Conservation (phyloP, 2,113 vertebrate genomes). For the Aleadryas rufinucha region DNA sequence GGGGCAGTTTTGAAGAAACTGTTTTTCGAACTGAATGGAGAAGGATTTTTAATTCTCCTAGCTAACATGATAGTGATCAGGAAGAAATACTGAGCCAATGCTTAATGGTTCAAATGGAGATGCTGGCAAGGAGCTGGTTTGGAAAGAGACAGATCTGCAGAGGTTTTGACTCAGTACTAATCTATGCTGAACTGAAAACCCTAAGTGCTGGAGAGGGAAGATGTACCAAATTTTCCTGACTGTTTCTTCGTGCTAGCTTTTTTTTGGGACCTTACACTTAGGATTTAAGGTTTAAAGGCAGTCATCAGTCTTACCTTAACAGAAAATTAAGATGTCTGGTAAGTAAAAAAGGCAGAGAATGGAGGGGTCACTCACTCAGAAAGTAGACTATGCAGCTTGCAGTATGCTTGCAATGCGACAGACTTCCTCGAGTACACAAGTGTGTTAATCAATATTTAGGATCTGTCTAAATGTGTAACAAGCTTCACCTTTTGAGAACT, state of each 20-base stretch:
- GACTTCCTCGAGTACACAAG: not conserved
- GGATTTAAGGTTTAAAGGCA: not conserved
- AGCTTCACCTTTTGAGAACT: not conserved
- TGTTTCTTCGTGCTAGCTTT: not conserved
- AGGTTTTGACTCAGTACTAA: conserved; percentile 10
- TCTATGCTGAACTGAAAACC: not conserved
- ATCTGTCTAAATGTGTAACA: not conserved
- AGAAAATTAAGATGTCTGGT: conserved; percentile 3
- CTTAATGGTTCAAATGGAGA: conserved; percentile 51
- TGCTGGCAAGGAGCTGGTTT: conserved; percentile 19
- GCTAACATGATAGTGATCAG: not conserved
- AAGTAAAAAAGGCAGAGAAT: not conserved
- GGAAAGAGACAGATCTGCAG: not conserved
- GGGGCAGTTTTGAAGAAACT: not conserved
- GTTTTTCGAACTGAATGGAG: not conserved
- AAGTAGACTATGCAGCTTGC: not conserved
- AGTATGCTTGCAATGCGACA: not conserved
- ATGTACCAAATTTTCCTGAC: not conserved
- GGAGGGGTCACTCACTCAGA: not conserved
- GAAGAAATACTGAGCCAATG: conserved; percentile 3
- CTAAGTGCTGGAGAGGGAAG: not conserved
- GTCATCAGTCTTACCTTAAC: not conserved
- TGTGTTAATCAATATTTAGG: conserved; percentile 4
- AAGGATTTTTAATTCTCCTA: not conserved
- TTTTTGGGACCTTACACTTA: not conserved